Evolutionary conservation across 2,113 vertebrate genomes (phyloP).

Genomic region (Corythaeola cristata): DNA sequence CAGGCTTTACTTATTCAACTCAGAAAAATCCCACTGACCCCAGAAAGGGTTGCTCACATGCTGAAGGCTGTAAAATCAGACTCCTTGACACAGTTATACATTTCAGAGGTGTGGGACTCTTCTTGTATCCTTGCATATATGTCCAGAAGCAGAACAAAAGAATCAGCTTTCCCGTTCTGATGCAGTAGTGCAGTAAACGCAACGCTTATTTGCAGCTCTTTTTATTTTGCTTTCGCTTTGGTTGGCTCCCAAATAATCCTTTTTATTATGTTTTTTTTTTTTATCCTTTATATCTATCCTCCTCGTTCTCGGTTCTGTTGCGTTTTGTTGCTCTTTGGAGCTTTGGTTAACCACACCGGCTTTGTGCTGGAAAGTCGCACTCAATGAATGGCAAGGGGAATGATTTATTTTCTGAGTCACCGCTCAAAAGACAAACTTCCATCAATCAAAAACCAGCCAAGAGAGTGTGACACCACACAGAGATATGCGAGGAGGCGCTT

Average conservation of each 20-base stretch:
- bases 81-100: background rate
- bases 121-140: background rate
- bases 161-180: background rate
- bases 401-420: conserved; percentile 70
- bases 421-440: conserved; percentile 59
- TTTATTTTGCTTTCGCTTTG: conserved; percentile 18
- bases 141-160: background rate
- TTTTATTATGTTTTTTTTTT: conserved; percentile 52
- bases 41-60: background rate
- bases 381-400: conserved; percentile 54
- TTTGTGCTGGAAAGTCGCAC: conserved; percentile 36
- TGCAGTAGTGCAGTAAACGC: background rate
- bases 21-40: background rate
- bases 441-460: conserved; percentile 66
- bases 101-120: background rate
- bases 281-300: conserved; percentile 23
- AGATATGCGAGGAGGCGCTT: conserved; percentile 18
- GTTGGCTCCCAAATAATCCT: conserved; percentile 33
- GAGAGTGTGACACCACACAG: conserved; percentile 50
- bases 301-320: background rate
- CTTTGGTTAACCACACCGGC: conserved; percentile 43
- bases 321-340: conserved; percentile 55
- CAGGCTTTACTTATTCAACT: background rate
- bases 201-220: conserved; percentile 17
- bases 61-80: background rate